A percentile compares a stretch with the other conserved stretches of the same genome.
Conservation (phyloP, 2,888 invertebrate genomes). For the Mesoligia furuncula region DNA sequence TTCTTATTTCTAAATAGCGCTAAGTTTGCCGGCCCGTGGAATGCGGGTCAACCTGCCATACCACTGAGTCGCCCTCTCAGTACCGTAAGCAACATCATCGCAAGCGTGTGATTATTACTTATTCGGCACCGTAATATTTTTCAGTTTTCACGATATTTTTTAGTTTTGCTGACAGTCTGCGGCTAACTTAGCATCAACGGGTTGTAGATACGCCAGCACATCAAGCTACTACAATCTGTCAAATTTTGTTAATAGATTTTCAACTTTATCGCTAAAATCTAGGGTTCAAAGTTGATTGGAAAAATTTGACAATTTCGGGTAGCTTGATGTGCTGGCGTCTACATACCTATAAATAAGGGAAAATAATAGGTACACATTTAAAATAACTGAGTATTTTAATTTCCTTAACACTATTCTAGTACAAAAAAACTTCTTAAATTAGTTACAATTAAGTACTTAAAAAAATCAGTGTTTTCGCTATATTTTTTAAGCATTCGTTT, state of each 20-base stretch:
- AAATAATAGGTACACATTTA: slow-evolving; percentile 30
- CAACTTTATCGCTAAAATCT: no score
- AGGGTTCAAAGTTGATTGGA: no score
- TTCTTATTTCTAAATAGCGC: background rate
- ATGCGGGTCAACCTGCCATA: background rate
- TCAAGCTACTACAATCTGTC: no score
- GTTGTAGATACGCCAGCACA: no score
- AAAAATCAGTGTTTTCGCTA: background rate
- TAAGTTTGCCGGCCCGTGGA: background rate
- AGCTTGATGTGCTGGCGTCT: no score
- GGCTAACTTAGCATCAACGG: background rate
- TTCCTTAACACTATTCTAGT: slow-evolving; percentile 53
- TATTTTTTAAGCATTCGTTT: background rate
- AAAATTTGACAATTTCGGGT: no score
- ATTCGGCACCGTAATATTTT: background rate
- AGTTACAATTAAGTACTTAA: slow-evolving; percentile 10
- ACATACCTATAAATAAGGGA: background rate
- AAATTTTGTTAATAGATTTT: no score
- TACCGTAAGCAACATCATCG: background rate
- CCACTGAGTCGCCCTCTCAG: background rate
- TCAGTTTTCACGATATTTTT: background rate
- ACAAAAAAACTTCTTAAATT: slow-evolving; percentile 44
- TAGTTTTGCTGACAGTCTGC: background rate
- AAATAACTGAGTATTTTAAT: slow-evolving; percentile 59
- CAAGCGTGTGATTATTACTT: background rate